Base-by-base conservation (phyloP, 1,140 invertebrate genomes). In the Sipha flava region DNA sequence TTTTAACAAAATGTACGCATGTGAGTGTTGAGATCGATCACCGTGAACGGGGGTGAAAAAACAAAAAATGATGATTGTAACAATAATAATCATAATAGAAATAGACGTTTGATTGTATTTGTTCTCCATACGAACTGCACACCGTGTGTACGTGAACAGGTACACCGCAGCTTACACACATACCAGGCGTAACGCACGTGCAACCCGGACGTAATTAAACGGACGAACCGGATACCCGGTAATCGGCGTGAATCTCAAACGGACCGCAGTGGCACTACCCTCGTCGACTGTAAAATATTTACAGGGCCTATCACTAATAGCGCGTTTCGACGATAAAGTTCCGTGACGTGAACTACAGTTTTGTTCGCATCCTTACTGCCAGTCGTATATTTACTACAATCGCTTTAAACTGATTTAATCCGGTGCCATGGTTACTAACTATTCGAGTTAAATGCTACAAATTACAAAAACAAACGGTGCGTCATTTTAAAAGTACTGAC, bases 241-340 rank as follows among this genome's bases (percentile, higher is more conserved):
- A 47, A 70, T 70, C 21, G 66, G 66, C 40, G 40, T 70, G 66
- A 70, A 70, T 70, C 66, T 70, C 43, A 10, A 23, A 43, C 37
- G 62, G 37, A 3, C 62, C 14, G 47, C 16, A n/a, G 2, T 14
- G 18, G n/a, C n/a, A n/a, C n/a, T n/a, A n/a, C n/a, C n/a, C n/a
- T n/a, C n/a, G n/a, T n/a, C n/a, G n/a, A n/a, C n/a, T n/a, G n/a
- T n/a, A n/a, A n/a, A n/a, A n/a, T n/a, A n/a, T n/a, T n/a, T n/a
- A n/a, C n/a, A n/a, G n/a, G n/a, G n/a, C n/a, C n/a, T n/a, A n/a
- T n/a, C n/a, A n/a, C n/a, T n/a, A n/a, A n/a, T n/a, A n/a, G n/a
- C n/a, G n/a, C n/a, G n/a, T n/a, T n/a, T n/a, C n/a, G n/a, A n/a
- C n/a, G n/a, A n/a, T n/a, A n/a, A n/a, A n/a, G n/a, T n/a, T n/a